A percentile compares a stretch with the other conserved stretches of the same genome.
Conservation (phyloP, 2,113 vertebrate genomes). For the Peucedramus taeniatus region DNA sequence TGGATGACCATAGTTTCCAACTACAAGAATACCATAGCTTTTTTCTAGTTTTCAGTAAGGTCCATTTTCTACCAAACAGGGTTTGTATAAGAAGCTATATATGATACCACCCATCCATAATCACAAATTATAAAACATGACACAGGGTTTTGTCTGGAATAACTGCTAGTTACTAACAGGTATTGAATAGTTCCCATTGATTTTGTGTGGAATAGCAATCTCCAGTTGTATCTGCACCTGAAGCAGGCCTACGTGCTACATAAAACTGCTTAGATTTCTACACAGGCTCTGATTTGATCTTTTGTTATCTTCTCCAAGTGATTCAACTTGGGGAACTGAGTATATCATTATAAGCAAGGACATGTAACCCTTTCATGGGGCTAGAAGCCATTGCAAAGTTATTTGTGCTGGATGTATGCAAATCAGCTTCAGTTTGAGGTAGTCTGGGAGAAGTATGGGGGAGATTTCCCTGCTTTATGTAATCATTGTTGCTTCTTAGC, state of each 20-base stretch:
- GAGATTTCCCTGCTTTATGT: constrained; percentile 50
- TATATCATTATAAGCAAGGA: background rate
- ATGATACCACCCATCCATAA: background rate
- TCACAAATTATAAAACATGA: background rate
- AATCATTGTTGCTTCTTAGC: background rate
- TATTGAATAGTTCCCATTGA: background rate
- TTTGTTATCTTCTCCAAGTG: background rate
- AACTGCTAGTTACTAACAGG: background rate
- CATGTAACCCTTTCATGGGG: background rate
- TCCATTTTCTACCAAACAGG: background rate
- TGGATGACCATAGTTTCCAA: background rate
- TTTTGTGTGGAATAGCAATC: background rate
- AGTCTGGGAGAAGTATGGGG: background rate
- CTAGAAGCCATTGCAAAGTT: background rate
- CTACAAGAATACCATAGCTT: background rate
- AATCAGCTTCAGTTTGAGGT: constrained; percentile 4
- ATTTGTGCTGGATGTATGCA: background rate
- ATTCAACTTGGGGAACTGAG: background rate
- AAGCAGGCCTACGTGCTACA: background rate
- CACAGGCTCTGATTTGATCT: background rate
- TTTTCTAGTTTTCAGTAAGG: background rate
- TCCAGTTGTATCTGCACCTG: background rate
- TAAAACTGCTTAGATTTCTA: background rate
- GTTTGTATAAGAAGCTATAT: background rate
- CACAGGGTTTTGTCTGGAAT: background rate